Percentiles rank a stretch among this genome's conserved stretches.
Evolutionary conservation across 1,140 invertebrate genomes (phyloP).

Genomic region (Achroia grisella): DNA sequence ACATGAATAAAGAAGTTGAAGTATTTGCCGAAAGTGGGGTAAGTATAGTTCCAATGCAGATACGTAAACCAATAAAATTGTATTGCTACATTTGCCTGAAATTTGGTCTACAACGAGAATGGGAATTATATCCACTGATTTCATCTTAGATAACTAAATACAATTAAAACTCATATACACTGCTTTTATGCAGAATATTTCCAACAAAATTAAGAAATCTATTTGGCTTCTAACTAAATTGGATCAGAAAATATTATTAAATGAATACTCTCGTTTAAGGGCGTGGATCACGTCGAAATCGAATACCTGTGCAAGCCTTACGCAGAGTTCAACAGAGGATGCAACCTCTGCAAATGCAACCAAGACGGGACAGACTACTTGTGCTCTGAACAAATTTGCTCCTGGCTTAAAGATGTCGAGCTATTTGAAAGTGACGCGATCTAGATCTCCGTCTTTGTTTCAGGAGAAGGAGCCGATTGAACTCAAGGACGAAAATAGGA

Average conservation of each 20-base stretch:
- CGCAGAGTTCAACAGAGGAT: slow-evolving; percentile 58
- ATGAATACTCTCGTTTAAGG: slow-evolving; percentile 15
- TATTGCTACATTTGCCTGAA: no score
- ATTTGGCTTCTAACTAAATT: no score
- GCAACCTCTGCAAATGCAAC: slow-evolving; percentile 68
- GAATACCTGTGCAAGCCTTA: slow-evolving; percentile 52
- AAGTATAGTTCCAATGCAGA: slow-evolving; percentile 11
- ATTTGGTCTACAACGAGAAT: no score
- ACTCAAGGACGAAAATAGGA: neutral
- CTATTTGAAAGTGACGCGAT: slow-evolving; percentile 35
- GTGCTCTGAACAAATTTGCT: slow-evolving; percentile 57
- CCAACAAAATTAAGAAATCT: no score
- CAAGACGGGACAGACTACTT: slow-evolving; percentile 54
- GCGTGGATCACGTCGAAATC: slow-evolving; percentile 38
- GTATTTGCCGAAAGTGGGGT: slow-evolving; percentile 52
- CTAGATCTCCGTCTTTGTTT: slow-evolving; percentile 36
- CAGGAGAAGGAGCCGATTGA: slow-evolving; percentile 48
- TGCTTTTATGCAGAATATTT: no score
- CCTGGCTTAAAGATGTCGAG: slow-evolving; percentile 53
- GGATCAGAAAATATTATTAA: neutral
- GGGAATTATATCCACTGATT: no score
- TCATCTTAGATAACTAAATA: no score
- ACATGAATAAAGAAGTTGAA: slow-evolving; percentile 47
- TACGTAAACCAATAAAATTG: no score
- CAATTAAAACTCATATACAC: no score